Evolutionary conservation across 2,888 invertebrate species (phyloP).

Genomic region (Orthosia incerta): DNA sequence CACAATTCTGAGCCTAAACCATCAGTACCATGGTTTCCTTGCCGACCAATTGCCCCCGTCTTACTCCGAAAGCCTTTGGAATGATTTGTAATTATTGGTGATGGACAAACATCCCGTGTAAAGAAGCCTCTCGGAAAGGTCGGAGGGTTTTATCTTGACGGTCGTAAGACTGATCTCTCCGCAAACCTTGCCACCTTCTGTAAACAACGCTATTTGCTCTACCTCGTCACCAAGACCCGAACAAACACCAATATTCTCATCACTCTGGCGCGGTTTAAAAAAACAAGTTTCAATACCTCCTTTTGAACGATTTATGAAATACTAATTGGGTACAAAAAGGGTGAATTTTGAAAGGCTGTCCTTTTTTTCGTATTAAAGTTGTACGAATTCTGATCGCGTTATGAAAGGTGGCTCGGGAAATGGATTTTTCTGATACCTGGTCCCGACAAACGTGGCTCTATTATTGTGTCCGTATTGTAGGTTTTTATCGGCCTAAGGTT

Average conservation of each 20-base stretch:
- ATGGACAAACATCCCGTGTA: constrained; percentile 51
- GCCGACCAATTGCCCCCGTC: constrained; percentile 31
- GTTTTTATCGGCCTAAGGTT: constrained; percentile 27
- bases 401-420: constrained; percentile 52
- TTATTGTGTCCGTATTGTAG: constrained; percentile 49
- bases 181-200: constrained; percentile 76
- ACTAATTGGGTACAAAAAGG: constrained; percentile 61
- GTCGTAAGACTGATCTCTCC: constrained; percentile 73
- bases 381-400: constrained; percentile 53
- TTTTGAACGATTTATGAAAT: constrained; percentile 50
- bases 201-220: constrained; percentile 81
- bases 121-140: constrained; percentile 54
- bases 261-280: constrained; percentile 68
- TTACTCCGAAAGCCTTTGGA: constrained; percentile 37
- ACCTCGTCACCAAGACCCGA: constrained; percentile 75
- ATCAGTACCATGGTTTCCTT: constrained; percentile 13
- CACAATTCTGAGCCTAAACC: constrained; percentile 12
- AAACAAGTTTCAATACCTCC: constrained; percentile 42
- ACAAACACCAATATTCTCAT: constrained; percentile 83
- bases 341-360: constrained; percentile 42
- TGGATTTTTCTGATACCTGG: constrained; percentile 56
- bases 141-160: constrained; percentile 44
- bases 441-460: constrained; percentile 36
- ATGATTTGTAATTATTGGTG: constrained; percentile 60
- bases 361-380: constrained; percentile 47